Base-by-base conservation (phyloP, 1,140 invertebrate genomes). In the Manduca sexta region DNA sequence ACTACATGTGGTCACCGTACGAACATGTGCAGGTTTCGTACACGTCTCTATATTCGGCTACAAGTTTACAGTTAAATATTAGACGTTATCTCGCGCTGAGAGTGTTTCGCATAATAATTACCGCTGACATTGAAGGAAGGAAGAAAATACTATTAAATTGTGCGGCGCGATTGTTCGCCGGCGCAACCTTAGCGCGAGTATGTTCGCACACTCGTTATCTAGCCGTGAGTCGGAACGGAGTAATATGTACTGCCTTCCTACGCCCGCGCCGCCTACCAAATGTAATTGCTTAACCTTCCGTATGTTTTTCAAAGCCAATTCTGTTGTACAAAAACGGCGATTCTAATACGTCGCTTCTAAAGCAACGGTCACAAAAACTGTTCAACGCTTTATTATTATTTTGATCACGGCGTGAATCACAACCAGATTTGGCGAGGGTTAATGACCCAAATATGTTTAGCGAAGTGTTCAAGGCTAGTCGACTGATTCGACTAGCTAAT, bases 381-480 rank as follows among this genome's bases (percentile, higher is more conserved):
- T 74, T 76, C 59, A 72, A 74, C 63, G 69, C 64, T 79, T 76
- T 81, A 81, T 71, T 69, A 69, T 80, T 75, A 79, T 79, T 82
- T 74, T 72, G 74, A 74, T 75, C 70, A 69, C 70, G 68, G 56
- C 60, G 75, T 84, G 81, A 84, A 82, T 84, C 81, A 84, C 77
- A 76, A 81, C 77, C 75, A 79, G 75, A 83, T 81, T 83, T 78
- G 77, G 69, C 68, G 51, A 78, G 77, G 81, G 81, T 84, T 74
- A 84, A 80, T 77, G 78, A 81, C 81, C 81, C 52, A 79, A 79
- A 81, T 81, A 73, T 75, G 77, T 78, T 82, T 81, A 74, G 73
- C 69, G 66, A 78, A 78, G 67, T 74, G 67, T 76, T 81, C 81
- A 84, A 84, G 81, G 81, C 74, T 83, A 78, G 49, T 51, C 62